These are phyloP conservation scores for Dysidea cf. avara DNA, from an alignment of 37 sponge, comb jelly and placozoan genomes.

Conservation along the genomic window DNA sequence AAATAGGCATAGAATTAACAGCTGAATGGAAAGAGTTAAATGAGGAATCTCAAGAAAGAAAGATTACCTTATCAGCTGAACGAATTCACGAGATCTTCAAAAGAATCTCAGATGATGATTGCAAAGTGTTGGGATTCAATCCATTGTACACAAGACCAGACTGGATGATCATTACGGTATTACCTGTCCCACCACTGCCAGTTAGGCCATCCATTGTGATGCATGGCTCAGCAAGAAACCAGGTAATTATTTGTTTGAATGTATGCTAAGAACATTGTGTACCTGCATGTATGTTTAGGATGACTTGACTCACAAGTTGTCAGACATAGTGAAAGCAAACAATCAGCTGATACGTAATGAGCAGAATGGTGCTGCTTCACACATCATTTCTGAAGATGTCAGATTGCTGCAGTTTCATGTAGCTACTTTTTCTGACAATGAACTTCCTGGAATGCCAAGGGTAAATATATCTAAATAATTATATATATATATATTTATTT, in stretches of 20 bases:
- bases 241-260: slow-evolving; percentile 36
- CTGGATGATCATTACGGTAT: slow-evolving; percentile 93
- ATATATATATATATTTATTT: neutral
- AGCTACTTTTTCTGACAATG: slow-evolving; percentile 95
- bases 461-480: slow-evolving; percentile 30
- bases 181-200: slow-evolving; percentile 95
- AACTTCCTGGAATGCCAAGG: slow-evolving; percentile 92
- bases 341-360: slow-evolving; percentile 93
- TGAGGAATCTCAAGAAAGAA: slow-evolving; percentile 96
- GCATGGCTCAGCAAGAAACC: slow-evolving; percentile 90
- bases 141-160: slow-evolving; percentile 90
- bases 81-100: slow-evolving; percentile 92
- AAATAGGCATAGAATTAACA: slow-evolving; percentile 82
- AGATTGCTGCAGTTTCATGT: slow-evolving; percentile 99
- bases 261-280: neutral
- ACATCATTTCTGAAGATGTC: slow-evolving; percentile 93
- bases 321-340: slow-evolving; percentile 97
- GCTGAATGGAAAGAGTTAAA: slow-evolving; percentile 96
- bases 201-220: slow-evolving; percentile 97
- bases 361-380: slow-evolving; percentile 96
- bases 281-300: slow-evolving; percentile 55
- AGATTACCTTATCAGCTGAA: slow-evolving; percentile 88
- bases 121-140: slow-evolving; percentile 84
- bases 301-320: slow-evolving; percentile 97
- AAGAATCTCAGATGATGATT: slow-evolving; percentile 93